phyloP scores from a whole-genome alignment of 1,140 invertebrate genomes.

The Orchesella cincta region DNA sequence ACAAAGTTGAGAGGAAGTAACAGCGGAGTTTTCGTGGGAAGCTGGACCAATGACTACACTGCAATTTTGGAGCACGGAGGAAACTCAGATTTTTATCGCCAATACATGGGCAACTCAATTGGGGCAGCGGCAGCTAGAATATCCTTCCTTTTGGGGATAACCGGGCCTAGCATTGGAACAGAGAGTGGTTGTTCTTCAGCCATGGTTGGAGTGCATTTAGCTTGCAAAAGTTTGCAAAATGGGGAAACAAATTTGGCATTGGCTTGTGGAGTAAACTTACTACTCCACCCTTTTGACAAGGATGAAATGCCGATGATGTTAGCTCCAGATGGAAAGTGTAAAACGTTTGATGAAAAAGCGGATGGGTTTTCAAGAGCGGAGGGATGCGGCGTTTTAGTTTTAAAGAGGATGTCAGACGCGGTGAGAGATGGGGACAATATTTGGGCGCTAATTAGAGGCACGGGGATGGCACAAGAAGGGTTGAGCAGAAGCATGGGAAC shows the following conservation, averaged over 20 bases:
- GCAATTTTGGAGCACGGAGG: no score
- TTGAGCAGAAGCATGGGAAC: neutral
- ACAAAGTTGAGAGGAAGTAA: no score
- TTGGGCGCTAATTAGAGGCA: neutral
- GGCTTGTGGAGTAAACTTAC: slow-evolving; percentile 2
- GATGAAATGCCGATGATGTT: neutral
- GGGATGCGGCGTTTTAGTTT: neutral
- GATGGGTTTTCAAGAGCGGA: neutral
- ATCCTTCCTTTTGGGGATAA: neutral
- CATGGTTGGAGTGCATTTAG: neutral
- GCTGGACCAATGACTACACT: no score
- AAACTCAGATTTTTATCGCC: no score
- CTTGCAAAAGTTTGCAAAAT: neutral
- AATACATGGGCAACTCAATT: no score
- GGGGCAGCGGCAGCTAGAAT: neutral
- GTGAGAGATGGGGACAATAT: neutral
- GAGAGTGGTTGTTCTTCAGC: neutral
- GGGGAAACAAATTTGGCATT: neutral
- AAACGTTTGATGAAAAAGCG: slow-evolving; percentile 16
- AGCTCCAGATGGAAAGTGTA: neutral
- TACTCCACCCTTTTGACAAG: neutral
- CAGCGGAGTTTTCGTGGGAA: no score
- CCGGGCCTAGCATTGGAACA: slow-evolving; percentile 15
- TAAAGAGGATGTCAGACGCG: neutral
- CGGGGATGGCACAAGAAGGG: neutral